Evolutionary conservation across 2,888 invertebrate genomes (phyloP).

Genomic region (Leucoma salicis): DNA sequence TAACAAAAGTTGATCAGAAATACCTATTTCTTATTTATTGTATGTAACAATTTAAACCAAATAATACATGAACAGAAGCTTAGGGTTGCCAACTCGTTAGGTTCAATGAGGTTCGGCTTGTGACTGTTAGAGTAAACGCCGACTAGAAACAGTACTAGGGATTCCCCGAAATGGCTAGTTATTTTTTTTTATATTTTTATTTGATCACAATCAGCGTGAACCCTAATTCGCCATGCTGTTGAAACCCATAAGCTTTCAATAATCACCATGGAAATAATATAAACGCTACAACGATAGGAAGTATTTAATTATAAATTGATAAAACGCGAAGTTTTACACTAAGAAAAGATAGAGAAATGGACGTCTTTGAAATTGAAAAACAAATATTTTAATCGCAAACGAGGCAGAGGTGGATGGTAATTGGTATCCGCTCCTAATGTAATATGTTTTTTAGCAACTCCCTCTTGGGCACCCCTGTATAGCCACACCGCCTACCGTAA

Average conservation of each 20-base stretch:
- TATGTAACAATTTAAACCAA: neutral
- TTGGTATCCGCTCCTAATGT: too few relatives aligned
- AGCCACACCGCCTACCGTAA: too few relatives aligned
- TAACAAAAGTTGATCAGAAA: neutral
- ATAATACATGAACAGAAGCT: slow-evolving; percentile 49
- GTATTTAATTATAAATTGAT: too few relatives aligned
- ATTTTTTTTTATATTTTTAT: too few relatives aligned
- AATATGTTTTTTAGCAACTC: too few relatives aligned
- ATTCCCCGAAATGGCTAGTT: too few relatives aligned
- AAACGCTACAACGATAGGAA: slow-evolving; percentile 2
- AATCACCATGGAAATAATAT: slow-evolving; percentile 36
- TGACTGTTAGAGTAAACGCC: slow-evolving; percentile 30
- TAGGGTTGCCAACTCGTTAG: slow-evolving; percentile 63
- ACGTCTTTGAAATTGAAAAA: too few relatives aligned
- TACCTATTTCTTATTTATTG: neutral
- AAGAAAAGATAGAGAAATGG: neutral
- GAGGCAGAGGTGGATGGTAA: too few relatives aligned
- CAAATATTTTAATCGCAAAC: too few relatives aligned
- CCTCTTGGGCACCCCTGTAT: too few relatives aligned
- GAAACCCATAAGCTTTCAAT: slow-evolving; percentile 78
- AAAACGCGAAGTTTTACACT: neutral
- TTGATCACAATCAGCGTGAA: slow-evolving; percentile 5
- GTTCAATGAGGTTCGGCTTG: slow-evolving; percentile 34
- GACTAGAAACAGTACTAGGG: slow-evolving; percentile 18
- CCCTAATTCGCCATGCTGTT: slow-evolving; percentile 57